Evolutionary conservation across 1,140 invertebrate species (phyloP).

Genomic region (Polypedilum pembai): DNA sequence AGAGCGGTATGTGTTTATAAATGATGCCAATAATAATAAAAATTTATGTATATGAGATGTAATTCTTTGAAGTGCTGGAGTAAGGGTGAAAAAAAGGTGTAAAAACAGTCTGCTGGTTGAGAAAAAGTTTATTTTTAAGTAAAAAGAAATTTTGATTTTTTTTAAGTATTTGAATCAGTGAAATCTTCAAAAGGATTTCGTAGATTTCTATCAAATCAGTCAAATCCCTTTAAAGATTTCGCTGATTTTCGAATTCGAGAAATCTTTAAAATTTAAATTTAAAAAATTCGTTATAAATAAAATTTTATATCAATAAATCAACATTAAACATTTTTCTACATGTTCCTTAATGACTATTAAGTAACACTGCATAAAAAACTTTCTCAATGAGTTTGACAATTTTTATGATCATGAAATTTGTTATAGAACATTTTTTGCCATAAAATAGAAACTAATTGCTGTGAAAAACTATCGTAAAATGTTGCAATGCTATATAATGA

Average conservation of each 20-base stretch:
- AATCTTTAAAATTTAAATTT: background rate
- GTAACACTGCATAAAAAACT: background rate
- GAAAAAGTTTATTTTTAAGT: background rate
- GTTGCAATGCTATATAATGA: background rate
- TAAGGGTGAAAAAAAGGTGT: background rate
- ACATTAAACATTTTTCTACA: background rate
- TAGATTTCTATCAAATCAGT: no score
- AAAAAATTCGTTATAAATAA: background rate
- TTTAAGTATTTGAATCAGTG: no score
- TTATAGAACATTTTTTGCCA: no score
- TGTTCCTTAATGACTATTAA: no score
- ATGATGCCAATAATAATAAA: conserved; percentile 25
- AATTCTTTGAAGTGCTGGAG: background rate
- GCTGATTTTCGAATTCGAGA: no score
- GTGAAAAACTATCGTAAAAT: background rate
- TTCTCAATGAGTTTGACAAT: background rate
- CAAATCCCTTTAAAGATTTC: no score
- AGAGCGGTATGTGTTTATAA: conserved; percentile 4
- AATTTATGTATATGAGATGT: conserved; percentile 24
- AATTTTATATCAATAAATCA: background rate
- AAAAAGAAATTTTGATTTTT: no score
- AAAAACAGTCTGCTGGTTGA: background rate
- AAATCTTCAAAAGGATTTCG: no score
- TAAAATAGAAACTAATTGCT: background rate
- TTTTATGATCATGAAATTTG: no score